Base-by-base conservation (phyloP, 2,888 invertebrate species). In the Sinotaia quadrata region DNA sequence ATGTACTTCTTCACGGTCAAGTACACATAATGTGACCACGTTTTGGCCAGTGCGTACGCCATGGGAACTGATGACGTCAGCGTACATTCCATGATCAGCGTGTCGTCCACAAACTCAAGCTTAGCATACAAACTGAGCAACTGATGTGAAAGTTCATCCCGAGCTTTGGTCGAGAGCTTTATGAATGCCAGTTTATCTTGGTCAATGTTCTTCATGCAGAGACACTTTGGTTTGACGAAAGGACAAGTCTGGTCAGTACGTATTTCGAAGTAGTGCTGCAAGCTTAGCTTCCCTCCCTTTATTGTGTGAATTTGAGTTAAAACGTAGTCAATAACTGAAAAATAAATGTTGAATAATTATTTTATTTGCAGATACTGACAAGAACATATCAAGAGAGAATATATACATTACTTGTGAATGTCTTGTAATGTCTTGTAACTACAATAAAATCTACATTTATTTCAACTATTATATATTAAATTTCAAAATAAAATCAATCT, bases 181-280 rank as follows among this genome's bases (percentile, higher is more conserved):
- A 63, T 10, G 29, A 54, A 52, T 37, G 21, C 29, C 3, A 33
- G 21, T 37, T 63, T 63, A n/a, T 12, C 15, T 21, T 37, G 34
- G 27, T 63, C 37, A 12, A 52, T 24, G 3, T 34, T 15, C n/a
- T 34, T 24, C 4, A 63, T 15, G 15, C 34, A 52, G 15, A 63
- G 41, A 21, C 52, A 29, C 8, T 63, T n/a, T 7, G 63, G 63
- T 15, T 37, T 24, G 18, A 18, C 33, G 29, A 52, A 63, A 36
- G 36, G 33, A 49, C 33, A 61, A 8, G 36, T 21, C 21, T 49
- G 49, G 18, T 12, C 49, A 29, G 33, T 52, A 4, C 52, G 3
- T 4, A 52, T 21, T 21, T 69, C 66, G n/a, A n/a, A 67, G 37
- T 65, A 68, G 8, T 65, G 61, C 24, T 58, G 29, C 4, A 73